phyloP scores from a whole-genome alignment of 2,888 invertebrate genomes.

The Empis livida region DNA sequence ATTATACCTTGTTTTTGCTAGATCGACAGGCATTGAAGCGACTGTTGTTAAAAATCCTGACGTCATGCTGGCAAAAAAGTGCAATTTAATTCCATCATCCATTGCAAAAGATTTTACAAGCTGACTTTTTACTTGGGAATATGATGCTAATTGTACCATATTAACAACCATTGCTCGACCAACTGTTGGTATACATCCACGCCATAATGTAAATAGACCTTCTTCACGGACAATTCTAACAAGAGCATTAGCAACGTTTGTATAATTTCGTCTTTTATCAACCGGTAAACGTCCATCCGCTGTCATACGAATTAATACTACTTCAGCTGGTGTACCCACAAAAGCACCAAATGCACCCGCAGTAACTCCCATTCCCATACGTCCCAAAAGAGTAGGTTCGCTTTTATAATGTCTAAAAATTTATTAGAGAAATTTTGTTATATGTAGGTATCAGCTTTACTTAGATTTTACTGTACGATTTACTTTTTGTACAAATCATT shows the following conservation, averaged over 20 bases:
- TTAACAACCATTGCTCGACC: constrained; percentile 96
- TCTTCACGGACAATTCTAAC: constrained; percentile 69
- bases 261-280: constrained; percentile 85
- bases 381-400: constrained; percentile 66
- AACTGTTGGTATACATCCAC: constrained; percentile 78
- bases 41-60: constrained; percentile 93
- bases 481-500: constrained; percentile 64
- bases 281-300: constrained; percentile 86
- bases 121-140: constrained; percentile 74
- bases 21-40: constrained; percentile 98
- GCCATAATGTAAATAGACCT: constrained; percentile 67
- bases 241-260: constrained; percentile 83
- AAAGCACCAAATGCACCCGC: constrained; percentile 70
- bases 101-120: constrained; percentile 47
- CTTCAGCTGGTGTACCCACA: constrained; percentile 96
- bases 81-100: constrained; percentile 66
- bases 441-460: too few relatives aligned
- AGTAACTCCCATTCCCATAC: constrained; percentile 71
- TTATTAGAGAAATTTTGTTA: too few relatives aligned
- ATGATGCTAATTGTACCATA: constrained; percentile 93
- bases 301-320: constrained; percentile 94
- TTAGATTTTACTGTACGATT: constrained; percentile 7
- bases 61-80: constrained; percentile 94
- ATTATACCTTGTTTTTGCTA: constrained; percentile 85
- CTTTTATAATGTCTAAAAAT: constrained; percentile 47